Conservation (phyloP, 2,888 invertebrate species). For the Tanypteryx hageni region DNA sequence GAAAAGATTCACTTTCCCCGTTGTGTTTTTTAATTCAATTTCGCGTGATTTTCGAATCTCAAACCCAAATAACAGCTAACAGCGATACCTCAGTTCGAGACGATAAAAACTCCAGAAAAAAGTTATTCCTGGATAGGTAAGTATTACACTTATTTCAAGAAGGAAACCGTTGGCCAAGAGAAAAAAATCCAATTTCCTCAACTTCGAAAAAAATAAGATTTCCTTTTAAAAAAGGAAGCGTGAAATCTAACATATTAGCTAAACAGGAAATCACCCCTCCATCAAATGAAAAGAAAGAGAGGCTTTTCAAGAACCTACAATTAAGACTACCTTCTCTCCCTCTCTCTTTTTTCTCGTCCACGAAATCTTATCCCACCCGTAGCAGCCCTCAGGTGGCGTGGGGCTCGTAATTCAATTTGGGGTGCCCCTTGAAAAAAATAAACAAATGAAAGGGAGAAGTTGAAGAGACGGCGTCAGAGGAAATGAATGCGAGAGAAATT, state of each 20-base stretch:
- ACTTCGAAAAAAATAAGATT: neutral
- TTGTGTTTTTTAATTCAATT: too few species aligned
- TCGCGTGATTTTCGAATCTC: too few species aligned
- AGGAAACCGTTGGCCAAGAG: too few species aligned
- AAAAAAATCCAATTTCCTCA: neutral
- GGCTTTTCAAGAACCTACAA: constrained; percentile 15
- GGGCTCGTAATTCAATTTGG: neutral
- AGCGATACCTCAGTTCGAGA: too few species aligned
- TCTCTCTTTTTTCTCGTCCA: neutral
- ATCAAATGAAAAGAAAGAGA: neutral
- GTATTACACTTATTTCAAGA: too few species aligned
- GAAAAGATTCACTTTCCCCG: too few species aligned
- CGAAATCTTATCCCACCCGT: constrained; percentile 51
- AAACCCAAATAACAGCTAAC: too few species aligned
- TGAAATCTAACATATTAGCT: neutral
- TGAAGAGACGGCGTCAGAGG: neutral
- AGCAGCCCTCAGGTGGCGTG: constrained; percentile 48
- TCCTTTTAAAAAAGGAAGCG: neutral
- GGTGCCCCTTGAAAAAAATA: neutral
- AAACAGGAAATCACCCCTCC: neutral
- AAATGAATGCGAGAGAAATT: neutral
- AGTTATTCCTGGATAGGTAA: too few species aligned
- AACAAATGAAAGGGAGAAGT: constrained; percentile 31
- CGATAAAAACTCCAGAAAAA: too few species aligned
- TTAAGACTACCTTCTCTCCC: constrained; percentile 6